These are phyloP conservation scores for Synergus japonicus DNA, from an alignment of 2,888 invertebrate genomes.

Conservation along the genomic window DNA sequence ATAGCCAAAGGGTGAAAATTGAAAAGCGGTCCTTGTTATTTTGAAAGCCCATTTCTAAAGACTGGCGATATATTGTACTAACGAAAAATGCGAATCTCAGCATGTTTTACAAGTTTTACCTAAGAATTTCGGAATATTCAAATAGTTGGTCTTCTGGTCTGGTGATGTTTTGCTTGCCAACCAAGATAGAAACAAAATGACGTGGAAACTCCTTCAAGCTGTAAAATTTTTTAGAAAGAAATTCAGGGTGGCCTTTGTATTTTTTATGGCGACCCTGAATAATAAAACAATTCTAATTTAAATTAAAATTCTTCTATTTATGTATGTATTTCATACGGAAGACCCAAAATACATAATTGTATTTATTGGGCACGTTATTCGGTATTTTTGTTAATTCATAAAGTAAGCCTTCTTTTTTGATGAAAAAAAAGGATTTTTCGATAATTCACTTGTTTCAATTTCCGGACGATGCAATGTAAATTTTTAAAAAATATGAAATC, in stretches of 20 bases:
- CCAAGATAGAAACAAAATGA: slow-evolving; percentile 68
- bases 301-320: too few relatives aligned
- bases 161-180: slow-evolving; percentile 67
- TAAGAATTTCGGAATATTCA: slow-evolving; percentile 67
- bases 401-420: too few relatives aligned
- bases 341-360: too few relatives aligned
- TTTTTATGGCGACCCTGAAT: background rate
- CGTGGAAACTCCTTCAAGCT: slow-evolving; percentile 70
- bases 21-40: background rate
- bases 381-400: too few relatives aligned
- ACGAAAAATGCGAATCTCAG: background rate
- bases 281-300: background rate
- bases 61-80: background rate
- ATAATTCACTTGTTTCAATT: background rate
- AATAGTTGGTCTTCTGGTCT: slow-evolving; percentile 67
- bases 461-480: background rate
- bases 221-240: slow-evolving; percentile 48
- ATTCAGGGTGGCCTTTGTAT: background rate
- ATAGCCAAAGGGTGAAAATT: background rate
- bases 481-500: background rate
- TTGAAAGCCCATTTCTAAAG: background rate
- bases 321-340: too few relatives aligned
- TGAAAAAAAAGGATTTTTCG: too few relatives aligned
- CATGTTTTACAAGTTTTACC: slow-evolving; percentile 62
- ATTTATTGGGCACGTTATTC: too few relatives aligned